Evolutionary conservation across 2,888 invertebrate genomes (phyloP), one percentile per base, ranked within the genome.

Genomic region (Nephrotoma appendiculata): DNA sequence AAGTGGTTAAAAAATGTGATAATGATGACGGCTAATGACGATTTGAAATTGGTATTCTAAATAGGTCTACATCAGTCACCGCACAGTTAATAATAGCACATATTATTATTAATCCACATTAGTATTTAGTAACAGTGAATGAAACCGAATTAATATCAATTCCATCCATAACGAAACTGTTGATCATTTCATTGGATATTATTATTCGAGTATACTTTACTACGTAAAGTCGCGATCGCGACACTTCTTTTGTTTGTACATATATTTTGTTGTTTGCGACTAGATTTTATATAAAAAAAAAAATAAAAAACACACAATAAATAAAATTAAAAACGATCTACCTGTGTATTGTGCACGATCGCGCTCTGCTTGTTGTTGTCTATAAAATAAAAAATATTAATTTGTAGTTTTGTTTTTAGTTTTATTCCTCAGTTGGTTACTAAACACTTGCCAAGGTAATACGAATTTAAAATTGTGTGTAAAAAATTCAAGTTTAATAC

Each of bases 381-480:
- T 83, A 15, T 19, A 6, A 11, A 83, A n/a, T 12, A 41, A 84
- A n/a, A 31, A 31, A 31, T 31, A 31, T 48, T 31, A 31, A 71
- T 71, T 71, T 71, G 71, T 71, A 71, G 71, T 71, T 71, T 71
- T 71, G 71, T 31, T 71, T 71, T 71, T 31, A 71, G 71, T 84
- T 84, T 84, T 84, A 15, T 84, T 84, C 41, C 19, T 84, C 84
- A 84, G 84, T 84, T 43, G 43, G 9, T 19, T 84, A 84, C 41
- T 84, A 84, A 84, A 84, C 84, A 42, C 42, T 84, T 43, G 84
- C 84, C 84, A 84, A 84, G 84, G 84, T 84, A 42, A 84, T 43
- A 84, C 84, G 15, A 42, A 84, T n/a, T 42, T n/a, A 6, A 57
- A 57, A 15, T 15, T n/a, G 52, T 7, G n/a, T 15, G 6, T 57